A percentile compares a stretch with the other conserved stretches of the same genome.
phyloP scores from a whole-genome alignment of 2,888 invertebrate genomes.

The Drosophila flavopinicola region DNA sequence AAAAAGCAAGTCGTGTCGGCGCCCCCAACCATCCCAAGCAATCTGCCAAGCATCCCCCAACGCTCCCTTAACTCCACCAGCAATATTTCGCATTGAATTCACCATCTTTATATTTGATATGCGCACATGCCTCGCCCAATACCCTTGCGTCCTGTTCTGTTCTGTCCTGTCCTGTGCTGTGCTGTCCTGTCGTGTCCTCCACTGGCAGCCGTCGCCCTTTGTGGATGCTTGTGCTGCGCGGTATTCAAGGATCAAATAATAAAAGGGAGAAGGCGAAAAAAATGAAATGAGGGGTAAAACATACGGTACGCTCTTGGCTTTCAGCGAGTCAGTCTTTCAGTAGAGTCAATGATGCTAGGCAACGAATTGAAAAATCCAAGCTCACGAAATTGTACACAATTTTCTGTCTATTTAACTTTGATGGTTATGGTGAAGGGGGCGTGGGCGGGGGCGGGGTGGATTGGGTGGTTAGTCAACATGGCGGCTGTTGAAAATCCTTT shows the following conservation, averaged over 20 bases:
- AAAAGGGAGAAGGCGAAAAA: conserved; percentile 10
- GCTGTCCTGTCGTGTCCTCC: too few relatives aligned
- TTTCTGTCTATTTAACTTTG: conserved; percentile 82
- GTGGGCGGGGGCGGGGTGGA: neutral
- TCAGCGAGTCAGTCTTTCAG: conserved; percentile 61
- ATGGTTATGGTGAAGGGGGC: conserved; percentile 34
- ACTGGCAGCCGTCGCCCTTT: conserved; percentile 20
- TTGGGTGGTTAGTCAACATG: conserved; percentile 33
- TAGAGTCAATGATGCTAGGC: conserved; percentile 77
- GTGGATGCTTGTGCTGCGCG: conserved; percentile 29
- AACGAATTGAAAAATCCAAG: conserved; percentile 78
- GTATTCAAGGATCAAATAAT: conserved; percentile 38
- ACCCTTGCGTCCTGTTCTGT: neutral
- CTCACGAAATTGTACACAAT: conserved; percentile 81
- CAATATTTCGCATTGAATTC: conserved; percentile 18
- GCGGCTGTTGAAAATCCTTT: conserved; percentile 53
- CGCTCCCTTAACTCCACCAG: neutral
- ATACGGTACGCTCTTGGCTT: conserved; percentile 39
- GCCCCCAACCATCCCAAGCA: too few relatives aligned
- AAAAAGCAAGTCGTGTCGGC: neutral
- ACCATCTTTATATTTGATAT: conserved; percentile 48
- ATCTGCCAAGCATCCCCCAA: too few relatives aligned
- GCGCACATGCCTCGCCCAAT: conserved; percentile 42
- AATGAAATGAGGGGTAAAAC: conserved; percentile 13
- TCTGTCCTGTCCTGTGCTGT: too few relatives aligned